Conservation (phyloP, 2,113 vertebrate species). For the Syngnathoides biaculeatus region DNA sequence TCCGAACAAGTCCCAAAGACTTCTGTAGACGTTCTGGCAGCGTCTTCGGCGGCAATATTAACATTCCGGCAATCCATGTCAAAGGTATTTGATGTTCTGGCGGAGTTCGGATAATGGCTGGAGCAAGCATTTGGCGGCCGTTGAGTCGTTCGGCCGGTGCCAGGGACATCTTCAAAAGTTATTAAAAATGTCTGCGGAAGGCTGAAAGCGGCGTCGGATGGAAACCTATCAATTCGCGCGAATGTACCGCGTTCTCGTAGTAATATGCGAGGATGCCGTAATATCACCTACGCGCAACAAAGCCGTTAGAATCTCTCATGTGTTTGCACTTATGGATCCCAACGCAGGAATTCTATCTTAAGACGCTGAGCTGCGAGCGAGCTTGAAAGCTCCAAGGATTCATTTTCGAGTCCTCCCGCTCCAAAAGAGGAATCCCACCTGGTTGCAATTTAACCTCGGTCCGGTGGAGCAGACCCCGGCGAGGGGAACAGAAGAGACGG, state of each 20-base stretch:
- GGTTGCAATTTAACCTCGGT: constrained; percentile 63
- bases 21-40: not conserved
- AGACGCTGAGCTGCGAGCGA: constrained; percentile 32
- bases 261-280: not conserved
- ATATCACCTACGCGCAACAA: not conserved
- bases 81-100: constrained; percentile 10
- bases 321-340: constrained; percentile 18
- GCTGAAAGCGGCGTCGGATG: not conserved
- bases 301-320: not conserved
- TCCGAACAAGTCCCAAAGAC: not conserved
- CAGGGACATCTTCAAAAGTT: constrained; percentile 6
- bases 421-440: constrained; percentile 65
- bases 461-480: constrained; percentile 54
- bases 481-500: too few species aligned
- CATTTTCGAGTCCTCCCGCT: constrained; percentile 27
- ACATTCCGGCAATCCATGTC: constrained; percentile 6
- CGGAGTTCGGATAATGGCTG: not conserved
- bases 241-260: not conserved
- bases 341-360: constrained; percentile 3
- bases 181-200: not conserved
- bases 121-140: not conserved
- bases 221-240: not conserved
- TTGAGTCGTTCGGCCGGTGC: not conserved
- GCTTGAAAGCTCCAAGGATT: constrained; percentile 22
- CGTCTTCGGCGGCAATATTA: not conserved